A percentile compares a stretch with the other conserved stretches of the same genome.
Conservation (phyloP, 2,113 vertebrate species). For the Eonycteris spelaea region DNA sequence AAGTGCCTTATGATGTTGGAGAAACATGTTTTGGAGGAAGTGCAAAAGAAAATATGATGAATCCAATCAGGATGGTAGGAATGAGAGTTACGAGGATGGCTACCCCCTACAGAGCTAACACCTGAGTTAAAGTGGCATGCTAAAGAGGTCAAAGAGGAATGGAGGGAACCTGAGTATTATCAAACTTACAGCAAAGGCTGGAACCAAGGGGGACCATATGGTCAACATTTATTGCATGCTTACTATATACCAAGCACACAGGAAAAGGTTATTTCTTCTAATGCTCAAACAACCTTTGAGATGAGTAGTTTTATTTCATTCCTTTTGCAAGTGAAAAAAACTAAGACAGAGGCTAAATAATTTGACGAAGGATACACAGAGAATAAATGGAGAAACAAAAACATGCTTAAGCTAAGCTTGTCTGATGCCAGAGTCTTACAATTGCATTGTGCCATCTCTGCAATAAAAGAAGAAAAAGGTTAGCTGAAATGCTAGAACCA, state of each 20-base stretch:
- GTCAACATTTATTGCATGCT: not conserved
- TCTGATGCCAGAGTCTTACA: not conserved
- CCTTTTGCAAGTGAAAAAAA: not conserved
- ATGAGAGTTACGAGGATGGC: not conserved
- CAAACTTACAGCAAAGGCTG: not conserved
- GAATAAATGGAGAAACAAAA: not conserved
- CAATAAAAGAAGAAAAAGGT: not conserved
- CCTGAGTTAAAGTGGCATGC: not conserved
- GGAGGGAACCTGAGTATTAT: not conserved
- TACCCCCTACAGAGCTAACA: not conserved
- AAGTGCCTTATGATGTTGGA: not conserved
- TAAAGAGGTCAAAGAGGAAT: not conserved
- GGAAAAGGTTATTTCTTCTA: not conserved
- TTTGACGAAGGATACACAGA: not conserved
- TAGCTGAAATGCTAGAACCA: not conserved
- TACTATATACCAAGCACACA: not conserved
- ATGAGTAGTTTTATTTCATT: not conserved
- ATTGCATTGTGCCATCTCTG: not conserved
- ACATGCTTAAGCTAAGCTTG: not conserved
- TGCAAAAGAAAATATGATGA: not conserved
- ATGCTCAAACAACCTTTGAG: not conserved
- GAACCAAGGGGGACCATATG: not conserved
- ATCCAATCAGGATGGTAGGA: not conserved
- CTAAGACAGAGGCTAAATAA: not conserved
- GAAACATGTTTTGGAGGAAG: not conserved